Conservation (phyloP, 2,888 invertebrate genomes). For the Synergus umbraculus region DNA sequence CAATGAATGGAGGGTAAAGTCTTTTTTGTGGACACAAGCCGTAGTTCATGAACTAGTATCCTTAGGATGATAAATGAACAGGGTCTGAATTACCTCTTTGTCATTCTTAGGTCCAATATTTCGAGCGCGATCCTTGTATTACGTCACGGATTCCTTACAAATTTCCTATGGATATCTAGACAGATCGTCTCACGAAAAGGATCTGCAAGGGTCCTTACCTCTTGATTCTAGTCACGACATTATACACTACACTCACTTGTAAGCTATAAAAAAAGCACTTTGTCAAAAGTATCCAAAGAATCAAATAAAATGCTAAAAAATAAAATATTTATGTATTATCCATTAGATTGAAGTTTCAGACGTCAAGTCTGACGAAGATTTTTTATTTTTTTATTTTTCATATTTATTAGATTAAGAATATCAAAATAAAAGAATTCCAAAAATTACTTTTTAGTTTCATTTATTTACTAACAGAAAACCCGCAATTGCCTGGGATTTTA, state of each 20-base stretch:
- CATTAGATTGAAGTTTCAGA: no score
- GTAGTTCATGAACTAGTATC: neutral
- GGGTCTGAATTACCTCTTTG: neutral
- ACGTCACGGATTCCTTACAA: neutral
- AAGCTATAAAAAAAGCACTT: neutral
- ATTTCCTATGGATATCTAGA: neutral
- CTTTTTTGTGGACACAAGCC: neutral
- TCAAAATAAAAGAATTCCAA: no score
- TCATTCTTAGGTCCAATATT: neutral
- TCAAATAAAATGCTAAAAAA: neutral
- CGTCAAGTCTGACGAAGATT: no score
- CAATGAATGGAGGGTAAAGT: neutral
- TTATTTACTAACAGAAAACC: no score
- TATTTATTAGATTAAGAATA: no score
- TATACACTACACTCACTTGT: neutral
- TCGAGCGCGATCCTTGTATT: neutral
- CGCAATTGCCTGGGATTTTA: no score
- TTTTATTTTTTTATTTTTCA: no score
- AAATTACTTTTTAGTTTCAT: no score
- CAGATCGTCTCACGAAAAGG: neutral
- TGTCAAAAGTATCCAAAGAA: neutral
- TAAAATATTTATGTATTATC: neutral
- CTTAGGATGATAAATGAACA: neutral
- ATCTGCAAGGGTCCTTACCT: neutral
- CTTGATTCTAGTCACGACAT: conserved; percentile 1